Percentiles rank a stretch among this genome's conserved stretches.
Evolutionary conservation across 2,888 invertebrate species (phyloP).

Genomic region (Drosophila yooni): DNA sequence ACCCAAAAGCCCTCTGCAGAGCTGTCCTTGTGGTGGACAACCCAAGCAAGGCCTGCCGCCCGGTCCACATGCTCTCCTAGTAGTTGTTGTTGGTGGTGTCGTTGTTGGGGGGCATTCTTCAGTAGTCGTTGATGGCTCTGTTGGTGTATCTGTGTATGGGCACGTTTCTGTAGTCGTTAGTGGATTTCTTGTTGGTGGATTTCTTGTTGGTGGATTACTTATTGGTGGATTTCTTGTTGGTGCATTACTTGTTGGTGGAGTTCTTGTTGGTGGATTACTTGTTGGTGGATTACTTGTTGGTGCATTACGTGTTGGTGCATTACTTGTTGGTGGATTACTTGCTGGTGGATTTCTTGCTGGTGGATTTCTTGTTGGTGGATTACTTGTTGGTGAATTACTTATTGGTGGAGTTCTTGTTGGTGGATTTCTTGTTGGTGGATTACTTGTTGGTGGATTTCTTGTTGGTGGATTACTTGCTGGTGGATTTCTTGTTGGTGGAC

Average conservation of each 20-base stretch:
- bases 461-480: not conserved
- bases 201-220: not conserved
- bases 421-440: not conserved
- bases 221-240: not conserved
- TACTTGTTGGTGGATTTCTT: not conserved
- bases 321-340: not conserved
- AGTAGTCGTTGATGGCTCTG: not conserved
- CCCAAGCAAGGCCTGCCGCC: slow-evolving; percentile 21
- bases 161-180: not conserved
- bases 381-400: no score
- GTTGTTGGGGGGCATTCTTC: not conserved
- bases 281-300: not conserved
- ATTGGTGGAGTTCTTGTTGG: not conserved
- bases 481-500: not conserved
- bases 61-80: slow-evolving; percentile 36
- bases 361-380: not conserved
- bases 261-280: not conserved
- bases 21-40: slow-evolving; percentile 4
- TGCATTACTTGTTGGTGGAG: not conserved
- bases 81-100: not conserved
- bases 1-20: slow-evolving; percentile 17
- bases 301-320: not conserved
- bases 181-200: not conserved
- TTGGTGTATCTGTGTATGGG: not conserved
- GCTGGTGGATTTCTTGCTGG: not conserved